Evolutionary conservation across 2,113 vertebrate genomes (phyloP).

Genomic region (Condylura cristata): DNA sequence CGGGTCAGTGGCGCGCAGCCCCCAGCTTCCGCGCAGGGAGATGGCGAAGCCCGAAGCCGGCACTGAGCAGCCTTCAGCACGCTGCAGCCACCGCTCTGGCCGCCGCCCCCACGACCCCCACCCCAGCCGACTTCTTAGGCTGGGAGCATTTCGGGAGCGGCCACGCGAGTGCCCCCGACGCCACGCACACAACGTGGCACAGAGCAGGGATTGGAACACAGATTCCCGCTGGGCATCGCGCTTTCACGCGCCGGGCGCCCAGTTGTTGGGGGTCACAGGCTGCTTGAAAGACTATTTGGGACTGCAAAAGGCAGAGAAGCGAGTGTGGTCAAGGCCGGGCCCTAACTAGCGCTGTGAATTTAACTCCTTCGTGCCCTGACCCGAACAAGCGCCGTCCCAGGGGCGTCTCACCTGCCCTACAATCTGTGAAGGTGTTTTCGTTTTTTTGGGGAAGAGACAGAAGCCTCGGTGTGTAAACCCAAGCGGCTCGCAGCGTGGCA

Average conservation of each 20-base stretch:
- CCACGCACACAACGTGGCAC: background rate
- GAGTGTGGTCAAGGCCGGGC: no score
- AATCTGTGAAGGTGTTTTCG: background rate
- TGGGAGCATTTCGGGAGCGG: background rate
- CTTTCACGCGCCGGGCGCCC: accelerated
- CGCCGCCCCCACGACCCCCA: background rate
- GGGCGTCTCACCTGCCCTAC: background rate
- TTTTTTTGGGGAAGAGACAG: background rate
- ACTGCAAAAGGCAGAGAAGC: background rate
- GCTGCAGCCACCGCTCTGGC: background rate
- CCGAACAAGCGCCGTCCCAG: background rate
- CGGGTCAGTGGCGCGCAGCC: background rate
- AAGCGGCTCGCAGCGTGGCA: background rate
- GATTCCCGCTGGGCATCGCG: no score
- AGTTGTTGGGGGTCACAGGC: background rate
- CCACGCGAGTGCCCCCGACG: background rate
- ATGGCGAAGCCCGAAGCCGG: accelerated
- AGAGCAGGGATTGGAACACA: background rate
- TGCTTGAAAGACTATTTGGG: background rate
- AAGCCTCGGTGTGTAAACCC: background rate
- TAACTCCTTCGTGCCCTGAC: background rate
- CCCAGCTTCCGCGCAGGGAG: background rate
- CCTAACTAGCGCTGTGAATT: background rate
- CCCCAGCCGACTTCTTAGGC: background rate
- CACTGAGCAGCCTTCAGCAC: background rate